A percentile compares a stretch with the other conserved stretches of the same genome.
phyloP scores from a whole-genome alignment of 2,113 vertebrate genomes.

The Atractosteus spatula region DNA sequence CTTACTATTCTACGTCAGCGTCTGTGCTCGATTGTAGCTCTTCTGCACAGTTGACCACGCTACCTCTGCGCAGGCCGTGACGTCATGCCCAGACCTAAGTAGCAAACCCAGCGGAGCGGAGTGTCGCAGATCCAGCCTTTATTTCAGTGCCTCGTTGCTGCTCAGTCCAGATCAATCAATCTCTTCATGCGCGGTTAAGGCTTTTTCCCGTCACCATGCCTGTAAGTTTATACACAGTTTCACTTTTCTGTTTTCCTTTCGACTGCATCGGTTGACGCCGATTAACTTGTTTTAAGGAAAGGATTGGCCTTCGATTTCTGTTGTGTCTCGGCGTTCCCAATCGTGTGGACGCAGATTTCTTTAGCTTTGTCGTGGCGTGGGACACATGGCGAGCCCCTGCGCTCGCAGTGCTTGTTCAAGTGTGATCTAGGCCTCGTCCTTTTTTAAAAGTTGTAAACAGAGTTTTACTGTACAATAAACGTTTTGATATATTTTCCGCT shows the following conservation, averaged over 20 bases:
- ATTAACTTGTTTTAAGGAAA: too few species aligned
- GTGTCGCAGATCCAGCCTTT: background rate
- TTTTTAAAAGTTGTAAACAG: too few species aligned
- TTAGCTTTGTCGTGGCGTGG: background rate
- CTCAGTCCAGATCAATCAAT: background rate
- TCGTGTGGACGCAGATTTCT: background rate
- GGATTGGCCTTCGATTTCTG: background rate
- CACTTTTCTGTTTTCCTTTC: background rate
- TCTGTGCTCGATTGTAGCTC: too few species aligned
- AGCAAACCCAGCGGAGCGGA: too few species aligned
- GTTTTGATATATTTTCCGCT: too few species aligned
- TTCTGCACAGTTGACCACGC: too few species aligned
- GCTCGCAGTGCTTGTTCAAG: background rate
- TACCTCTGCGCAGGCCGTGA: too few species aligned
- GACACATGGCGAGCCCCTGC: background rate
- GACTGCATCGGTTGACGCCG: background rate
- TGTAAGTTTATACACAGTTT: conserved; percentile 32
- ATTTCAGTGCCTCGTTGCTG: background rate
- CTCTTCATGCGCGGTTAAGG: conserved; percentile 15
- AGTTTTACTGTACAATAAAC: too few species aligned
- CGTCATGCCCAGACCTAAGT: too few species aligned
- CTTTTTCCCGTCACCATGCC: conserved; percentile 33
- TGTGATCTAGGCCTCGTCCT: too few species aligned
- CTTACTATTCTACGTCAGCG: too few species aligned
- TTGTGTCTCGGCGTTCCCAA: background rate